Evolutionary conservation across 2,113 vertebrate genomes (phyloP).

Genomic region (Rattus norvegicus): DNA sequence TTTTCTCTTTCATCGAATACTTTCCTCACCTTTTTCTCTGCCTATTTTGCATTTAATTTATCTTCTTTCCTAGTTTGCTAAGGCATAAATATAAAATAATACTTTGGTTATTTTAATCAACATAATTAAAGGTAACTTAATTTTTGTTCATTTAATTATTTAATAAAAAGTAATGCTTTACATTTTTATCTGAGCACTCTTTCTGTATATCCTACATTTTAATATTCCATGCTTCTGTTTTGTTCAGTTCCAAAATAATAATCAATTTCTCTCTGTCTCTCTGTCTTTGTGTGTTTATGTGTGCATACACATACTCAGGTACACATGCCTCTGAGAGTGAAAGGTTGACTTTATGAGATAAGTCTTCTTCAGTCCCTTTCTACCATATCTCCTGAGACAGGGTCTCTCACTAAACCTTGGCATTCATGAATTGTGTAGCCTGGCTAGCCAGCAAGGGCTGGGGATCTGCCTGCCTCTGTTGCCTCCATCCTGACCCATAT

Average conservation of each 20-base stretch:
- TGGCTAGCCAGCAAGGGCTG: not conserved
- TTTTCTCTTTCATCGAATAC: conserved; percentile 46
- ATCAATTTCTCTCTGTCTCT: not conserved
- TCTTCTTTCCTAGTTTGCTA: conserved; percentile 20
- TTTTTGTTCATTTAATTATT: not conserved
- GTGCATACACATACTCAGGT: not conserved
- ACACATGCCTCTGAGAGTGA: not conserved
- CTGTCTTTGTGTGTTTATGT: not conserved
- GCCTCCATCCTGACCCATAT: not conserved
- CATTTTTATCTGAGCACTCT: not conserved
- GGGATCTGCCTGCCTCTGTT: not conserved
- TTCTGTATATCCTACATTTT: not conserved
- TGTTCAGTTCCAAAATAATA: not conserved
- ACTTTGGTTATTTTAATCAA: not conserved
- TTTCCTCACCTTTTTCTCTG: conserved; percentile 6
- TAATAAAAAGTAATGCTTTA: not conserved
- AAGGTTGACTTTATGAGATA: not conserved
- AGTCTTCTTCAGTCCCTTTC: not conserved
- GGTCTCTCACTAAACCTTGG: not conserved
- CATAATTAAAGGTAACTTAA: not conserved
- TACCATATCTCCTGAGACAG: not conserved
- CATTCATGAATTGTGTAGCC: not conserved
- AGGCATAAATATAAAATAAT: not conserved
- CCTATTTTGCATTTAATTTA: not conserved
- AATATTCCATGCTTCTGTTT: not conserved